A percentile compares a stretch with the other conserved stretches of the same genome.
phyloP scores from a whole-genome alignment of 2,888 invertebrate species.

The Lissocephala sabroskyi region DNA sequence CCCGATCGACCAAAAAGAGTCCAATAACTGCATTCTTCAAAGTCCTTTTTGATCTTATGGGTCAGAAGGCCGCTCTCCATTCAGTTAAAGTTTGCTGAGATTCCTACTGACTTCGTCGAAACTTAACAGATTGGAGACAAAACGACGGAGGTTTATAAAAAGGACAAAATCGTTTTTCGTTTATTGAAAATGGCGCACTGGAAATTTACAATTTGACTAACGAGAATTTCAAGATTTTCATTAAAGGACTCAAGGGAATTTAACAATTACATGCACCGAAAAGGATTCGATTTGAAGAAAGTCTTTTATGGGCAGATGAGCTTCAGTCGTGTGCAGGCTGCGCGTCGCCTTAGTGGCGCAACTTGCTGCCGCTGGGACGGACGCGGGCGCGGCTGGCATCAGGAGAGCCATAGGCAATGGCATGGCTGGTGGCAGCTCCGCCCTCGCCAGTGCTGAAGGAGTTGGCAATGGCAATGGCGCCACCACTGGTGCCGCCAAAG shows the following conservation, averaged over 20 bases:
- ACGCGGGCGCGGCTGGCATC: conserved; percentile 60
- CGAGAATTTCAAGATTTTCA: conserved; percentile 33
- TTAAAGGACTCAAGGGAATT: conserved; percentile 5
- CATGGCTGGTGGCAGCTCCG: conserved; percentile 71
- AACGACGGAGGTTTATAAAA: too few relatives aligned
- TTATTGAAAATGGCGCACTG: conserved; percentile 33
- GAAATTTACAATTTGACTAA: conserved; percentile 64
- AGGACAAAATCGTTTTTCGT: conserved; percentile 12
- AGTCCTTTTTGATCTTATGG: too few relatives aligned
- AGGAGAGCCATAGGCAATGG: conserved; percentile 72
- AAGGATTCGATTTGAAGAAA: too few relatives aligned
- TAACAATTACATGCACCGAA: too few relatives aligned
- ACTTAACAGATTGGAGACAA: too few relatives aligned
- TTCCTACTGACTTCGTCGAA: too few relatives aligned
- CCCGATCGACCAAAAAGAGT: too few relatives aligned
- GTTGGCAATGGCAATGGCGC: conserved; percentile 73
- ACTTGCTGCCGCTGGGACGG: conserved; percentile 59
- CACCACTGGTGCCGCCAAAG: conserved; percentile 70
- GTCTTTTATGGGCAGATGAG: conserved; percentile 24
- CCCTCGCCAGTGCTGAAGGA: conserved; percentile 72
- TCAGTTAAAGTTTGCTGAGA: too few relatives aligned
- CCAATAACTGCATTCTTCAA: too few relatives aligned
- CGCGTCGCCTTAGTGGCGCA: conserved; percentile 44
- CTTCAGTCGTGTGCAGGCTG: conserved; percentile 27
- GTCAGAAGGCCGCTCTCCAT: too few relatives aligned